Base-by-base conservation (phyloP, 2,797 vertebrate species). In the Chrysocyon brachyurus region DNA sequence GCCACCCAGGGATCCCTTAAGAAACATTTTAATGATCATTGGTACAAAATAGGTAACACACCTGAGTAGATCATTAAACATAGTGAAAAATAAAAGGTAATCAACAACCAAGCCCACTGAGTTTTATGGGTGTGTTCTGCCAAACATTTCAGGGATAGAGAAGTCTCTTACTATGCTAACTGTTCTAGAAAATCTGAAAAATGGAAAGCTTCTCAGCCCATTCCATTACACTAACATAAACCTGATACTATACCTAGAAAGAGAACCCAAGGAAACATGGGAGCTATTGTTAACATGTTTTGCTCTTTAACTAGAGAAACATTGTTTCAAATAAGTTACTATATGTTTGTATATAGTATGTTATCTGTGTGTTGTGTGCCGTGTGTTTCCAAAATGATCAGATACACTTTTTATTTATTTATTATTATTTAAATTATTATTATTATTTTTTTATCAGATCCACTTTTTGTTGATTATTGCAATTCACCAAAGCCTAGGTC, bases 251-350 rank as follows among this genome's bases (percentile, higher is more conserved):
- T 90, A 54, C 12, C 26, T 54, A 87, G 61, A 75, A 56, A 36
- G 46, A 87, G 33, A 78, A 33, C 77, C 59, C 46, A 77, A 70
- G 33, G 46, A 82, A 84, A 72, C 19, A 46, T n/a, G 12, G 46
- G 49, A 17, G 1, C 28, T 12, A 68, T 49, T 82, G 54, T 61
- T 24, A 57, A 68, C 19, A 33, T 72, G 54, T 28, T 52, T 94
- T 70, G 26, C 28, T 95, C 78, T 95, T 94, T 40, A 96, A 96
- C 54, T 57, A 73, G 78, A 36, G 61, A 66, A 89, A 82, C 8
- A 17, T 79, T 75, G 52, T 92, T 92, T 96, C 46, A 90, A 87
- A 78, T 1, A 49, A 59, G 49, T 72, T 73, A 87, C 21, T 49
- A 3, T 59, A 49, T 72, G 49, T 92, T 5, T 87, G 33, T n/a